Conservation (phyloP, 2,888 invertebrate genomes). For the Monochamus alternatus region DNA sequence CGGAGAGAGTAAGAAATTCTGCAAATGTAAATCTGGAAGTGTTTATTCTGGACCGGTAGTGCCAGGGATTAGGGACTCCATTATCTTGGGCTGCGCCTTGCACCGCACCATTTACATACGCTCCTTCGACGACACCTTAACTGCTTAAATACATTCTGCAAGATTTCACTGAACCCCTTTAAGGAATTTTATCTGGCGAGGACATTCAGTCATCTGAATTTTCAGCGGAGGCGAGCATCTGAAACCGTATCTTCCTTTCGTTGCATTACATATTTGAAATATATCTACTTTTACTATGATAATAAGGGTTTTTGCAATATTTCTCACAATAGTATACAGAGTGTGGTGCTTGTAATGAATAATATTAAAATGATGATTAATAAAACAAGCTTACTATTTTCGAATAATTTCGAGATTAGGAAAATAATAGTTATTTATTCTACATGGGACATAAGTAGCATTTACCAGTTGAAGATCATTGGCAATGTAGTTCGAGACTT, state of each 20-base stretch:
- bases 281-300: background rate
- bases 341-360: no score
- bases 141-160: constrained; percentile 51
- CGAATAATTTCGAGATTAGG: no score
- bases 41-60: constrained; percentile 64
- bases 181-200: constrained; percentile 50
- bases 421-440: no score
- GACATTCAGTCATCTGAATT: constrained; percentile 53
- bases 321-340: no score
- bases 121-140: constrained; percentile 52
- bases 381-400: no score
- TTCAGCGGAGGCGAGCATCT: constrained; percentile 38
- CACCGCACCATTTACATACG: constrained; percentile 62
- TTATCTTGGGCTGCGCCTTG: constrained; percentile 63
- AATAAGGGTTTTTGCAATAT: background rate
- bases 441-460: no score
- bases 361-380: no score
- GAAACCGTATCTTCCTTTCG: constrained; percentile 37
- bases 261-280: constrained; percentile 10
- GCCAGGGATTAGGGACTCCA: constrained; percentile 64
- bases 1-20: constrained; percentile 40
- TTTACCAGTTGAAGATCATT: no score
- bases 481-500: no score
- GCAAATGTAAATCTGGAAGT: constrained; percentile 63
- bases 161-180: constrained; percentile 44